Conservation (phyloP, 2,888 invertebrate genomes). For the Orthosia incerta region DNA sequence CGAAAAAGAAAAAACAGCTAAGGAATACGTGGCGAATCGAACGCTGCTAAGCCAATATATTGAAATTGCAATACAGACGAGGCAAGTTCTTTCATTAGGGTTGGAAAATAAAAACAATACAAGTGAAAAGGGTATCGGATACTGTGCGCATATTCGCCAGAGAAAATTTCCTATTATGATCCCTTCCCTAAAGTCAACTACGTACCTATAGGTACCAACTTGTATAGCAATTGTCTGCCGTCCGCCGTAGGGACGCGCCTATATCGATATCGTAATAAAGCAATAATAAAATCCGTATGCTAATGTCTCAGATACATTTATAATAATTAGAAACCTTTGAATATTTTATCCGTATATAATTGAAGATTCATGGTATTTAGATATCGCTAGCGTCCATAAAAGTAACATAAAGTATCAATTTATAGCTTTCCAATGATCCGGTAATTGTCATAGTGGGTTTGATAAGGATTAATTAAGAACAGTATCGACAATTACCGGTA, state of each 20-base stretch:
- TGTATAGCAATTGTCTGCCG: constrained; percentile 86
- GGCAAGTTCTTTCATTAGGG: constrained; percentile 90
- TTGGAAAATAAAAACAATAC: constrained; percentile 90
- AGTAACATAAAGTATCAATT: constrained; percentile 66
- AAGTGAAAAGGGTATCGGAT: constrained; percentile 90
- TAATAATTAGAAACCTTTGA: constrained; percentile 62
- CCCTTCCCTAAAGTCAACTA: constrained; percentile 88
- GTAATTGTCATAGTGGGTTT: constrained; percentile 58
- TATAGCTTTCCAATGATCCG: constrained; percentile 64
- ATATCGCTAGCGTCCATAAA: constrained; percentile 63
- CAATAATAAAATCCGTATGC: constrained; percentile 45
- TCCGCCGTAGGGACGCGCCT: constrained; percentile 69
- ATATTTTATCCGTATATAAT: constrained; percentile 62
- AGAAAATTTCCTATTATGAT: constrained; percentile 90
- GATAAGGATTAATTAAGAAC: constrained; percentile 62
- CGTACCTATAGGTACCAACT: constrained; percentile 80
- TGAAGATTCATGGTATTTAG: constrained; percentile 61
- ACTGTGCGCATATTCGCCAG: constrained; percentile 86
- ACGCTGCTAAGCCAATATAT: constrained; percentile 81
- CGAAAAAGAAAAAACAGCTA: constrained; percentile 68
- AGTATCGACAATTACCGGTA: constrained; percentile 71
- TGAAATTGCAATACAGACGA: constrained; percentile 86
- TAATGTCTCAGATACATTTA: constrained; percentile 49
- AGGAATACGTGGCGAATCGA: constrained; percentile 71
- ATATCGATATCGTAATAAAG: constrained; percentile 65